phyloP scores from a whole-genome alignment of 2,797 vertebrate species.

The Mormyrops boulengeri region DNA sequence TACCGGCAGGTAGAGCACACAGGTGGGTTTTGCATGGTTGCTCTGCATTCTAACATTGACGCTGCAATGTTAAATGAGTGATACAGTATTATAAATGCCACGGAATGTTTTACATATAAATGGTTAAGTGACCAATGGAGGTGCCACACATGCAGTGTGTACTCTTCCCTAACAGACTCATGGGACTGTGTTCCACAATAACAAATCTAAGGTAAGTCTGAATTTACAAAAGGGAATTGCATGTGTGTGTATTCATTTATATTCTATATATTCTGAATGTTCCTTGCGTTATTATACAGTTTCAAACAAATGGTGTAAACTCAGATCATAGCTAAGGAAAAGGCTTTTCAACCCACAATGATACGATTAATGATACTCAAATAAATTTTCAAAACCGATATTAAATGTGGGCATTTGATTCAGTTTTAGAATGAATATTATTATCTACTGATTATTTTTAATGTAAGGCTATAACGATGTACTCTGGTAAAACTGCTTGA shows the following conservation, averaged over 20 bases:
- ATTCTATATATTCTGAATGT: constrained; percentile 28
- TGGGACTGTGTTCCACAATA: constrained; percentile 67
- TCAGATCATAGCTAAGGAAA: constrained; percentile 8
- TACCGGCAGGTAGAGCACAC: not conserved
- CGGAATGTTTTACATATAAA: not conserved
- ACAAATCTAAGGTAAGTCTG: constrained; percentile 64
- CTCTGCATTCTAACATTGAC: not conserved
- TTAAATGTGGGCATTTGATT: not conserved
- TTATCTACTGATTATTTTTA: not conserved
- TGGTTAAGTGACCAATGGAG: not conserved
- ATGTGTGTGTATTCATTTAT: constrained; percentile 45
- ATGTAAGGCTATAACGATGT: not conserved
- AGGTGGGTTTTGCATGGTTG: constrained; percentile 1
- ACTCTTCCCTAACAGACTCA: constrained; percentile 56
- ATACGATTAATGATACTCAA: constrained; percentile 19
- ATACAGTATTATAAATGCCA: not conserved
- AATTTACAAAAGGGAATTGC: constrained; percentile 32
- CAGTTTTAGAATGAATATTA: not conserved
- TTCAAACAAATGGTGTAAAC: constrained; percentile 15
- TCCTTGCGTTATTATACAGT: constrained; percentile 14
- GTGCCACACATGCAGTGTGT: constrained; percentile 35
- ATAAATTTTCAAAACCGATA: not conserved
- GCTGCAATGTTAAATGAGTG: not conserved
- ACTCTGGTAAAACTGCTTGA: not conserved
- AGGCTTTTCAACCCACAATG: constrained; percentile 24